phyloP scores from a whole-genome alignment of 1,140 invertebrate genomes.

The Zaprionus kolodkinae region DNA sequence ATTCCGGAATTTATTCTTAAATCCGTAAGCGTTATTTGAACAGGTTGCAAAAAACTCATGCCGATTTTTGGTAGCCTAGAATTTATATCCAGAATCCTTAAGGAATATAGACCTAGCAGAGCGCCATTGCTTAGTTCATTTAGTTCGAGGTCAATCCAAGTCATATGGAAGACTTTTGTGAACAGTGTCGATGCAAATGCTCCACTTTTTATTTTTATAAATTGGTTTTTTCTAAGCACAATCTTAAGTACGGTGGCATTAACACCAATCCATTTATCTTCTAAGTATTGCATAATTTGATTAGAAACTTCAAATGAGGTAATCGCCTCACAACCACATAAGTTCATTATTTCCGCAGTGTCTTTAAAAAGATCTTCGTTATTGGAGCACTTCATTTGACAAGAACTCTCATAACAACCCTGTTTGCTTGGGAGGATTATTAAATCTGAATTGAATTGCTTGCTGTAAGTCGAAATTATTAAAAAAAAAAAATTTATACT shows the following conservation, averaged over 20 bases:
- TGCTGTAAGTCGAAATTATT: constrained; percentile 4
- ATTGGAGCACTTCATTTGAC: constrained; percentile 30
- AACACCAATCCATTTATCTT: constrained; percentile 36
- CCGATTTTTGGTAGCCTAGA: constrained; percentile 31
- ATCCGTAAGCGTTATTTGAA: constrained; percentile 53
- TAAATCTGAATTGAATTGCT: not conserved
- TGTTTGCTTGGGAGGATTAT: not conserved
- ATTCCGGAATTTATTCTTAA: constrained; percentile 52
- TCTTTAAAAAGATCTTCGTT: constrained; percentile 33
- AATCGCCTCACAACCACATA: constrained; percentile 22
- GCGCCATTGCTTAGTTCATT: constrained; percentile 46
- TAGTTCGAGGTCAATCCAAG: constrained; percentile 41
- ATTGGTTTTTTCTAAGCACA: constrained; percentile 27
- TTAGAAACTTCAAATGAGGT: constrained; percentile 27
- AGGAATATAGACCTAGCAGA: constrained; percentile 49
- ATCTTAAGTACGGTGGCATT: constrained; percentile 38
- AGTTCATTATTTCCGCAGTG: constrained; percentile 11
- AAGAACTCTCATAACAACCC: constrained; percentile 35
- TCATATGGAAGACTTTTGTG: constrained; percentile 45
- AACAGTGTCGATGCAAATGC: constrained; percentile 55
- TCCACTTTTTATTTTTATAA: constrained; percentile 40
- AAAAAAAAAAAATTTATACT: no score
- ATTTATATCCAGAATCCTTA: constrained; percentile 57
- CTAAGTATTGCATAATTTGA: constrained; percentile 19
- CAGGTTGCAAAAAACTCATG: constrained; percentile 56